Base-by-base conservation (phyloP, 2,888 invertebrate genomes). In the Augochlorella aurata region DNA sequence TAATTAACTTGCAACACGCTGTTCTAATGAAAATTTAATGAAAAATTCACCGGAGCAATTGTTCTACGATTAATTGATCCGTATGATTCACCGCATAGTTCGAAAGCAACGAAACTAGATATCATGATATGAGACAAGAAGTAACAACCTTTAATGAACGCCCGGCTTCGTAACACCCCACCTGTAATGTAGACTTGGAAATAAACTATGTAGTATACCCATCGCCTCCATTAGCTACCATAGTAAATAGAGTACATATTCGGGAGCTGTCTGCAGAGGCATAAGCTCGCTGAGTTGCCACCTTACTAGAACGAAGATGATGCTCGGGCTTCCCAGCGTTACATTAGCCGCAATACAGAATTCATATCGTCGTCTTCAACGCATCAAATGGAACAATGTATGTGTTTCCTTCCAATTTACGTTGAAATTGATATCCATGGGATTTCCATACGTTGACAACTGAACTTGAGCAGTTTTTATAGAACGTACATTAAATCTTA, bases 261-360 rank as follows among this genome's bases (percentile, higher is more conserved):
- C 71, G 61, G 44, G 58, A 70, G 74, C 50, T 71, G 66, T 63
- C 70, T 80, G 68, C 69, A 71, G 77, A 77, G 77, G 66, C 58
- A 50, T 70, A 77, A 81, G 74, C 74, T 71, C 70, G 70, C 21
- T 24, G 54, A 73, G 72, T 77, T 83, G 71, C 79, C 85, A 85
- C 85, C 89, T 88, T 88, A 88, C 88, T 86, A 76, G 88, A 89
- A 89, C 88, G 85, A 85, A 87, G 84, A 76, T 80, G 86, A 79
- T 71, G 79, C 69, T 86, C 79, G 77, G 88, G 86, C 83, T 87
- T 71, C 79, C 81, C 84, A 85, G 29, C 58, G 2, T 58, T 58
- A 29, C 24, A 58, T 58, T 58, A 16, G 24, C 24, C 14, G 24
- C 24, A 16, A 29, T 8, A 58, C 8, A 24, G 58, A 58, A 58